phyloP scores from a whole-genome alignment of 2,797 vertebrate species.

The Tauraco hartlaubi region DNA sequence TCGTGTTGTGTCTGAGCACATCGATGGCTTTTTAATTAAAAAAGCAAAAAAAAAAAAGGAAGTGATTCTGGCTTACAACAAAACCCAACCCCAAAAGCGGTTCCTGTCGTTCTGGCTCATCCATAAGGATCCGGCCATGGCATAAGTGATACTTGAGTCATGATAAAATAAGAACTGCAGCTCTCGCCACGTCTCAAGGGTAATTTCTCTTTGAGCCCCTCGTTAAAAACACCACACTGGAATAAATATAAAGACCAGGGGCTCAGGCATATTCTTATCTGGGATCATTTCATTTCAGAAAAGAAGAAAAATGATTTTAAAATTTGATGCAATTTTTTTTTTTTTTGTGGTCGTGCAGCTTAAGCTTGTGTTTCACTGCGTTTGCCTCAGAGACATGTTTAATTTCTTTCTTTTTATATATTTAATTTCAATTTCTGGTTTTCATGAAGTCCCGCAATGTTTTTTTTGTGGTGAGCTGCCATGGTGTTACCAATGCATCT shows the following conservation, averaged over 20 bases:
- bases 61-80: rapidly evolving
- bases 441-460: neutral
- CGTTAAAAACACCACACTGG: neutral
- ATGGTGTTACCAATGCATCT: neutral
- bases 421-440: neutral
- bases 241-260: neutral
- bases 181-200: neutral
- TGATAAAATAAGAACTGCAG: neutral
- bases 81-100: neutral
- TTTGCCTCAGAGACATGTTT: neutral
- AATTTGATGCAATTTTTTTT: neutral
- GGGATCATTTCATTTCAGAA: neutral
- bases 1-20: neutral
- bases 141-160: rapidly evolving
- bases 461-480: neutral
- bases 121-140: rapidly evolving
- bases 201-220: neutral
- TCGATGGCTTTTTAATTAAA: rapidly evolving
- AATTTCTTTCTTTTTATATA: neutral
- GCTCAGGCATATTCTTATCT: neutral
- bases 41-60: too few species aligned
- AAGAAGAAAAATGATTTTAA: neutral
- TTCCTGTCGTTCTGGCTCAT: neutral
- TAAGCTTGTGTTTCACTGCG: neutral
- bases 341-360: neutral